Percentiles rank a stretch among this genome's conserved stretches.
These are phyloP conservation scores for Pagetopsis macropterus DNA, from an alignment of 2,797 vertebrate species.

Conservation along the genomic window DNA sequence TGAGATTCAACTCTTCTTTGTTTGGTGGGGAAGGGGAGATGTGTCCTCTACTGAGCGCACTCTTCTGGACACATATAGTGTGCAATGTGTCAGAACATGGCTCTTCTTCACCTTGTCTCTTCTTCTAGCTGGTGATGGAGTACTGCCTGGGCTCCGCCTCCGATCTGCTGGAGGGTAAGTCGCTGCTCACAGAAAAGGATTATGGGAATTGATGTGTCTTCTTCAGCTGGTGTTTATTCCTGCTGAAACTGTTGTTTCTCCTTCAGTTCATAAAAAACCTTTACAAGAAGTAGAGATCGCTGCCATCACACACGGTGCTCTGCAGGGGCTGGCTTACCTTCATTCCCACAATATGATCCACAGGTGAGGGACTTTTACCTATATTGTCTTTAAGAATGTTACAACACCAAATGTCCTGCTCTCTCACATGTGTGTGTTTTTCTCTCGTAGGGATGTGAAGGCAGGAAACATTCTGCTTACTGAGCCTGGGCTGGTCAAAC, in stretches of 20 bases:
- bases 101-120: conserved; percentile 5
- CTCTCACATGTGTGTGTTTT: background rate
- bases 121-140: conserved; percentile 94
- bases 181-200: background rate
- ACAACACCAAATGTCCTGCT: background rate
- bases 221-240: background rate
- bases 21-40: too few species aligned
- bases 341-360: conserved; percentile 99
- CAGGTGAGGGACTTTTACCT: conserved; percentile 81
- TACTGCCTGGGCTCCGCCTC: conserved; percentile 99
- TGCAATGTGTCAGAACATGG: background rate
- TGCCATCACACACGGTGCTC: conserved; percentile 98
- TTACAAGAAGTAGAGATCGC: conserved; percentile 99
- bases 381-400: background rate
- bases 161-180: conserved; percentile 96
- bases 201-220: background rate
- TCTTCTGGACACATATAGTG: background rate
- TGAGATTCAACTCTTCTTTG: too few species aligned
- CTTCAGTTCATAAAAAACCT: conserved; percentile 98
- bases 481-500: conserved; percentile 97
- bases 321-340: conserved; percentile 98
- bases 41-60: too few species aligned
- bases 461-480: conserved; percentile 98
- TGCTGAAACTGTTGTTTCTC: conserved; percentile 23
- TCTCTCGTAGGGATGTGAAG: conserved; percentile 92